Percentiles rank a stretch among this genome's conserved stretches.
Conservation (phyloP, 2,888 invertebrate genomes). For the Amphipyra berbera region DNA sequence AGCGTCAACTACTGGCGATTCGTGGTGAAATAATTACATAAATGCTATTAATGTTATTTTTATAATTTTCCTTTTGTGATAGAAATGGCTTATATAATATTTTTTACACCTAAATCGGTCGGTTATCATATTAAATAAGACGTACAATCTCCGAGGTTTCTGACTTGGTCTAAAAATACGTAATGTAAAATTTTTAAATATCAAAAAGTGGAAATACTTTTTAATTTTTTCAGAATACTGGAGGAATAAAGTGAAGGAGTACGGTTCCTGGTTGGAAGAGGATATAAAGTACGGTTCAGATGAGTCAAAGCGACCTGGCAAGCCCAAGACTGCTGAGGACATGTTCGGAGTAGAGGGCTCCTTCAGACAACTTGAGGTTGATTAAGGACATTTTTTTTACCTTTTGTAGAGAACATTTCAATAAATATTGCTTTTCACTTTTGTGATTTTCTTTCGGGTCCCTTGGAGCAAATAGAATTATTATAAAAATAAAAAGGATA, state of each 20-base stretch:
- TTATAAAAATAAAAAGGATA: too few relatives aligned
- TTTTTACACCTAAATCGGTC: too few relatives aligned
- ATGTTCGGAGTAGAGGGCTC: constrained; percentile 90
- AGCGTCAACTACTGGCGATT: too few relatives aligned
- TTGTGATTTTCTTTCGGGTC: too few relatives aligned
- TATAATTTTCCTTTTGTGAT: too few relatives aligned
- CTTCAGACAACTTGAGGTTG: constrained; percentile 85
- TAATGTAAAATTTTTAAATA: background rate
- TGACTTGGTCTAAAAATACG: too few relatives aligned
- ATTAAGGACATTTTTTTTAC: constrained; percentile 58
- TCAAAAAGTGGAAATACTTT: background rate
- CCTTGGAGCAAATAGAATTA: too few relatives aligned
- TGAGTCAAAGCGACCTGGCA: constrained; percentile 88
- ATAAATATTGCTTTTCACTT: background rate
- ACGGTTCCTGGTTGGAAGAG: constrained; percentile 87
- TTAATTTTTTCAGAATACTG: constrained; percentile 69
- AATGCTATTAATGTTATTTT: too few relatives aligned
- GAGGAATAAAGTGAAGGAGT: constrained; percentile 83
- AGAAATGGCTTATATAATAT: too few relatives aligned
- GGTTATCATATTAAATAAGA: too few relatives aligned
- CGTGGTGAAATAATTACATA: too few relatives aligned
- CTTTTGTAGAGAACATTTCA: background rate
- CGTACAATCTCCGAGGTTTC: too few relatives aligned
- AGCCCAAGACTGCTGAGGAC: constrained; percentile 86
- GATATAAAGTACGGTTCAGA: constrained; percentile 86